Evolutionary conservation across 1,140 invertebrate species (phyloP), one percentile per base, ranked within the genome.

Genomic region (Eueides isabella): DNA sequence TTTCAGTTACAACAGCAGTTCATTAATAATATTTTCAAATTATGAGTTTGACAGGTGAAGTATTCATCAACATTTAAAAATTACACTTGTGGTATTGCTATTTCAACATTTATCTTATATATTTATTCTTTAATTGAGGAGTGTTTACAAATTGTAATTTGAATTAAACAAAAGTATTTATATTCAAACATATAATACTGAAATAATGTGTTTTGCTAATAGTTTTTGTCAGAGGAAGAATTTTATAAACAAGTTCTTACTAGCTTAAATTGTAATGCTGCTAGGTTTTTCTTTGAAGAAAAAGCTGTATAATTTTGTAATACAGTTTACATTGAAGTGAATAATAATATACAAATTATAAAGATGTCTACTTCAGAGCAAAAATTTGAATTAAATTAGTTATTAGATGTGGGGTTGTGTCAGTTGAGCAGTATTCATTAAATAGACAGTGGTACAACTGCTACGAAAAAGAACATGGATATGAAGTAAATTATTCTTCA

Each of bases 1-100:
- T 55, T 55, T 55, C 48, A 55, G 48, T 55, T 55, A 3, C 48
- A 55, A 55, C 48, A 55, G 19, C 48, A 55, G 19, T 26, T 11
- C 48, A 23, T 14, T 23, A 55, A 26, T 26, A 55, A 26, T 26
- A 55, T 55, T 26, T 2, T 9, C 7, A 38, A 44, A 44, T n/a
- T 38, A 16, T 55, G 48, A 26, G 23, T 55, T 11, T 12, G 19
- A 23, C 48, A 55, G 48, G 48, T 55, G 48, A 55, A 55, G 48
- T 55, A 55, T 55, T 55, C 23, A 55, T 55, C 19, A 26, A 26
- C 23, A 55, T 55, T 11, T 0, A 23, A 55, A 55, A 23, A 26
- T 23, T 55, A 26, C 19, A 44, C n/a, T 19, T 9, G n/a, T 44
- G 41, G 41, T 44, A 44, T 19, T 44, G 41, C n/a, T 44, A 44